phyloP scores from a whole-genome alignment of 2,888 invertebrate species.

The Phyto melanocephala region DNA sequence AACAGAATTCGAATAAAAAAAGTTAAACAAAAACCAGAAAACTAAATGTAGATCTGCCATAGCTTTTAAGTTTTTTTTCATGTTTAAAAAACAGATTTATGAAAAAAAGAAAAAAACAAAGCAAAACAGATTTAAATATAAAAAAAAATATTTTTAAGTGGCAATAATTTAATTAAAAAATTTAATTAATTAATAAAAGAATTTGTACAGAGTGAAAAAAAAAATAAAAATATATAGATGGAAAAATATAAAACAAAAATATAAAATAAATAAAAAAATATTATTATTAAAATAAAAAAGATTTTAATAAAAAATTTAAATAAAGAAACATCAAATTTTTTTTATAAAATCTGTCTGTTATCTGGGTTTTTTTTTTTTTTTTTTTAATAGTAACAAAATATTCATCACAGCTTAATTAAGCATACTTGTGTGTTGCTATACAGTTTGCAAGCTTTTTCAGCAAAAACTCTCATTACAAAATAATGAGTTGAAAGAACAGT shows the following conservation, averaged over 20 bases:
- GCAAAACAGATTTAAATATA: constrained; percentile 23
- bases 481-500: too few relatives aligned
- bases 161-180: constrained; percentile 4
- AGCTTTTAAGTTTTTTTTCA: constrained; percentile 72
- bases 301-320: constrained; percentile 37
- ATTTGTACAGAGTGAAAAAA: constrained; percentile 40
- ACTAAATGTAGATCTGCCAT: constrained; percentile 53
- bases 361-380: too few relatives aligned
- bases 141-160: background rate
- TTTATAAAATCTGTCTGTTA: too few relatives aligned
- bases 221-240: background rate
- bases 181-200: background rate
- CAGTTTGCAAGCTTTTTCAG: too few relatives aligned
- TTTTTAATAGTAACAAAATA: too few relatives aligned
- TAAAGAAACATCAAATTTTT: too few relatives aligned
- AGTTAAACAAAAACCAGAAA: background rate
- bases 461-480: too few relatives aligned
- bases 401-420: too few relatives aligned
- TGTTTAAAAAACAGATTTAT: constrained; percentile 75
- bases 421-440: too few relatives aligned
- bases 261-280: background rate
- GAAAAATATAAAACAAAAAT: background rate
- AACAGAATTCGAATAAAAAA: background rate
- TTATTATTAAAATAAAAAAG: constrained; percentile 8
- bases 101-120: constrained; percentile 42